Evolutionary conservation across 2,888 invertebrate genomes (phyloP), one percentile per base, ranked within the genome.

Genomic region (Protonemura montana): DNA sequence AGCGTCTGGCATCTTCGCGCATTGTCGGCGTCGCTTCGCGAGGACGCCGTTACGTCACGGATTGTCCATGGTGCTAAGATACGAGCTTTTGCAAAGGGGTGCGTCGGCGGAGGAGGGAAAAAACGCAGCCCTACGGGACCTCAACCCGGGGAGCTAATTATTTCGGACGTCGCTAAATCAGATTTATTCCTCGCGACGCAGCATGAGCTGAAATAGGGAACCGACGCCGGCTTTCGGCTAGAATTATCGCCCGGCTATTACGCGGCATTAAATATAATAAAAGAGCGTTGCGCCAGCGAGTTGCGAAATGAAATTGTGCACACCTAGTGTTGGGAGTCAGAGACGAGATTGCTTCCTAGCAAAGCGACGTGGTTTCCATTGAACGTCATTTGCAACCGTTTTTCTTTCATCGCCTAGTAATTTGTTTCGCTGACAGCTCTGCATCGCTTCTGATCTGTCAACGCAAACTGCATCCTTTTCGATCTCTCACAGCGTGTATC

Each of bases 161-260:
- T 81, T 81, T 81, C 30, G 30, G 81, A 81, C 81, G 30, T 6
- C 81, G 26, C 81, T 81, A 30, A 81, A 81, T 81, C 81, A 30
- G 81, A 81, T 28, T 81, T 81, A 81, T 30, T 29, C 81, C 5
- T 30, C 59, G 59, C 59, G 59, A 59, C 59, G 59, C 13, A 10
- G 59, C 59, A 10, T 21, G 59, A n/a, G 59, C 59, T 59, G 21
- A 59, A 59, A 59, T 59, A 59, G 59, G 59, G 59, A 59, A 59
- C 59, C 59, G 59, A 59, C 59, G 59, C 59, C 59, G 59, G 59
- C 59, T 59, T 59, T 59, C 59, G 59, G 16, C 59, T 59, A 13
- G 59, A 59, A 59, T 59, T 59, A 59, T 59, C 59, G 21, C 59
- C 59, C 59, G 21, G 59, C 59, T 13, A 59, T 59, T 59, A 59